These are phyloP conservation scores for Nemoura dubitans DNA, from an alignment of 2,888 invertebrate genomes.

Conservation along the genomic window DNA sequence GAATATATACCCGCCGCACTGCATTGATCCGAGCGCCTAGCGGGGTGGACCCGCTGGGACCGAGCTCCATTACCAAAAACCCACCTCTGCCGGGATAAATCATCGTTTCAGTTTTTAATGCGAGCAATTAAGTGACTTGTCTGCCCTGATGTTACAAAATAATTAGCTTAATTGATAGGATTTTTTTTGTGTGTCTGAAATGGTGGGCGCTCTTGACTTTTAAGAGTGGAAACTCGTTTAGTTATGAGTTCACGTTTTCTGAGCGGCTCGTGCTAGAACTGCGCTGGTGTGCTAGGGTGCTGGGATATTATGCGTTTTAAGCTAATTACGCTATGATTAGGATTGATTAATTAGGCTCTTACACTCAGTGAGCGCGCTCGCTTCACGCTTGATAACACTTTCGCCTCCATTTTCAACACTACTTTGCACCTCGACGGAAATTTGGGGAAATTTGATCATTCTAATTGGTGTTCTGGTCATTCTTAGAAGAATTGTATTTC, in stretches of 20 bases:
- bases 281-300: too few relatives aligned
- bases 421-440: background rate
- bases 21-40: background rate
- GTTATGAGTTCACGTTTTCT: background rate
- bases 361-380: background rate
- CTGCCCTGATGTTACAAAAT: conserved; percentile 32
- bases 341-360: background rate
- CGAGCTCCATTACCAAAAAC: background rate
- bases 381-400: background rate
- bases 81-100: conserved; percentile 12
- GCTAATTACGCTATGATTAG: background rate
- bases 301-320: background rate
- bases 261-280: background rate
- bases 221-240: background rate
- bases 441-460: background rate
- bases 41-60: background rate
- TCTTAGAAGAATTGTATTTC: too few relatives aligned
- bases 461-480: too few relatives aligned
- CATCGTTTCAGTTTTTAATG: conserved; percentile 27
- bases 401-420: background rate
- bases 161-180: conserved; percentile 28
- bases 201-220: background rate
- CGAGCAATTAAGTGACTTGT: conserved; percentile 26
- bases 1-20: background rate
- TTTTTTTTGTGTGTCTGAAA: background rate